phyloP scores from a whole-genome alignment of 2,113 vertebrate genomes.

The Thomomys bottae region DNA sequence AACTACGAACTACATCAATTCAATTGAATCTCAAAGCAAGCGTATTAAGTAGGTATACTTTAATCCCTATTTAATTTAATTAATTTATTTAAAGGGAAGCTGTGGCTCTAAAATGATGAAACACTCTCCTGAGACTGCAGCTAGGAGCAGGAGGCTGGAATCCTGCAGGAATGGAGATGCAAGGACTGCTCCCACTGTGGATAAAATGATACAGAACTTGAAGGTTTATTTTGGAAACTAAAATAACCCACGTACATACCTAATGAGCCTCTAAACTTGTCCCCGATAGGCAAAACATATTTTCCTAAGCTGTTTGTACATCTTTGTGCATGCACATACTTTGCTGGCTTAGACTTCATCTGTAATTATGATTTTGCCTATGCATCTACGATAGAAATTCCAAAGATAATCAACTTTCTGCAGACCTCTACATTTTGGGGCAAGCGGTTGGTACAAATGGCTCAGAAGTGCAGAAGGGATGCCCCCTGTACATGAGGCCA shows the following conservation, averaged over 20 bases:
- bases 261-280: slow-evolving; percentile 1
- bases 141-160: not conserved
- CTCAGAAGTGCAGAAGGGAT: not conserved
- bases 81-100: not conserved
- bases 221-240: slow-evolving; percentile 35
- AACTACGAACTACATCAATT: not conserved
- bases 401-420: not conserved
- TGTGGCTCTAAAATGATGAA: not conserved
- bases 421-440: not conserved
- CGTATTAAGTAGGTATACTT: too few relatives aligned
- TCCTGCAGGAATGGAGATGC: not conserved
- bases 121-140: not conserved
- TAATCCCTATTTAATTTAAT: not conserved
- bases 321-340: not conserved
- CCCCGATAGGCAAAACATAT: not conserved
- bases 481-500: not conserved
- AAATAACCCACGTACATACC: not conserved
- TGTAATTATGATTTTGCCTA: not conserved
- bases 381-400: not conserved
- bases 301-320: not conserved
- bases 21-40: not conserved
- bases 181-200: not conserved
- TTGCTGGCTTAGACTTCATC: not conserved
- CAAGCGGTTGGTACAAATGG: not conserved
- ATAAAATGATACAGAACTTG: not conserved